Evolutionary conservation across 2,113 vertebrate species (phyloP).

Genomic region (Empidonax alnorum): DNA sequence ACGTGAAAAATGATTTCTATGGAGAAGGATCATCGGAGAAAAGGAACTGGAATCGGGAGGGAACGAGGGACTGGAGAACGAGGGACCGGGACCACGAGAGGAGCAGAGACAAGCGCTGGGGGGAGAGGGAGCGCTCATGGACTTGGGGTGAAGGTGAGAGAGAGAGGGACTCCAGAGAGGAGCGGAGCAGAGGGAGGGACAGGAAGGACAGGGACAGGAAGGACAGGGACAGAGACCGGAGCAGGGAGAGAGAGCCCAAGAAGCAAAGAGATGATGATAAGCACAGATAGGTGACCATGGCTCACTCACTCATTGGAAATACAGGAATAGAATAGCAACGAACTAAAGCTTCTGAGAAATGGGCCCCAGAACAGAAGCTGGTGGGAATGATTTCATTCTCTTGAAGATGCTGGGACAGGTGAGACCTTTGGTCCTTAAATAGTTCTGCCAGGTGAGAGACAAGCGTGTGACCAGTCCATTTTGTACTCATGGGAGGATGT

Average conservation of each 20-base stretch:
- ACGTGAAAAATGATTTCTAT: conserved; percentile 62
- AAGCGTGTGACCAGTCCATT: not conserved
- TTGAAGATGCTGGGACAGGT: not conserved
- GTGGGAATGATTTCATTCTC: not conserved
- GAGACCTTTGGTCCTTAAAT: not conserved
- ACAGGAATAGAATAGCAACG: not conserved
- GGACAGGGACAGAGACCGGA: conserved; percentile 76
- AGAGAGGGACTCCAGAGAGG: conserved; percentile 68
- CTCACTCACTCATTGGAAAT: not conserved
- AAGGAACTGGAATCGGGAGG: conserved; percentile 76
- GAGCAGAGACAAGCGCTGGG: conserved; percentile 77
- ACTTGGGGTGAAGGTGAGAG: conserved; percentile 64
- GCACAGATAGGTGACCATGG: not conserved
- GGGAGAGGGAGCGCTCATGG: conserved; percentile 67
- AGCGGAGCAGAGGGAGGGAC: conserved; percentile 67
- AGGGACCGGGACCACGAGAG: conserved; percentile 73
- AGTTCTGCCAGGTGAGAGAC: not conserved
- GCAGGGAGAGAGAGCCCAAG: conserved; percentile 74
- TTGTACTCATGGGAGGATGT: not conserved
- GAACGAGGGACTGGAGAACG: conserved; percentile 71
- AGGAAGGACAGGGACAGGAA: conserved; percentile 72
- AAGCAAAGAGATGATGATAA: conserved; percentile 62
- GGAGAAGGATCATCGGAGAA: conserved; percentile 72
- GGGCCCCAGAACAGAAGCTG: not conserved
- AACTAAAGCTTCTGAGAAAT: not conserved